Conservation (phyloP, 2,888 invertebrate genomes). For the Eupithecia abbreviata region DNA sequence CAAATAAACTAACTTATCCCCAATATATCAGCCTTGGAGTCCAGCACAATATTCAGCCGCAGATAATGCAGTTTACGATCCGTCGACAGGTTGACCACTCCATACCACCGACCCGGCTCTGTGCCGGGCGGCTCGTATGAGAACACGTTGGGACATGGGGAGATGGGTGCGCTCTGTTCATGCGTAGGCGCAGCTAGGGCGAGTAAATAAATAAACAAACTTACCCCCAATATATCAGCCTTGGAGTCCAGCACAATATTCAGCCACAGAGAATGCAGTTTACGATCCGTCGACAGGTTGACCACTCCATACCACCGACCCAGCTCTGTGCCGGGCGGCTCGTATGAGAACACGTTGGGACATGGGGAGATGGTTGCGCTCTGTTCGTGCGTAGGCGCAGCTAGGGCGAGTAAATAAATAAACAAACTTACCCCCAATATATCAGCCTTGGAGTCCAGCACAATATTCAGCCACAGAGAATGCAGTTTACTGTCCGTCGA, state of each 20-base stretch:
- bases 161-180: too few relatives aligned
- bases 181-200: too few relatives aligned
- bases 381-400: too few relatives aligned
- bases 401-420: too few relatives aligned
- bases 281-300: constrained; percentile 82
- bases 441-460: constrained; percentile 81
- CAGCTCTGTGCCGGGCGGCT: constrained; percentile 77
- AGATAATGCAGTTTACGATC: constrained; percentile 84
- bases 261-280: constrained; percentile 84
- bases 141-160: constrained; percentile 86
- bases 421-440: constrained; percentile 79
- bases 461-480: constrained; percentile 84
- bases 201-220: neutral
- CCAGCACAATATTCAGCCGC: constrained; percentile 84
- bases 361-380: constrained; percentile 75
- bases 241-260: constrained; percentile 83
- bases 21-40: constrained; percentile 84
- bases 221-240: constrained; percentile 85
- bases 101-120: constrained; percentile 85
- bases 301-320: constrained; percentile 86
- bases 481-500: constrained; percentile 82
- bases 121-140: constrained; percentile 80
- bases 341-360: constrained; percentile 84
- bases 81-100: constrained; percentile 81
- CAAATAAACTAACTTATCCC: constrained; percentile 84